These are phyloP conservation scores for Ceratotherium simum DNA, from an alignment of 2,113 vertebrate species.

Conservation along the genomic window DNA sequence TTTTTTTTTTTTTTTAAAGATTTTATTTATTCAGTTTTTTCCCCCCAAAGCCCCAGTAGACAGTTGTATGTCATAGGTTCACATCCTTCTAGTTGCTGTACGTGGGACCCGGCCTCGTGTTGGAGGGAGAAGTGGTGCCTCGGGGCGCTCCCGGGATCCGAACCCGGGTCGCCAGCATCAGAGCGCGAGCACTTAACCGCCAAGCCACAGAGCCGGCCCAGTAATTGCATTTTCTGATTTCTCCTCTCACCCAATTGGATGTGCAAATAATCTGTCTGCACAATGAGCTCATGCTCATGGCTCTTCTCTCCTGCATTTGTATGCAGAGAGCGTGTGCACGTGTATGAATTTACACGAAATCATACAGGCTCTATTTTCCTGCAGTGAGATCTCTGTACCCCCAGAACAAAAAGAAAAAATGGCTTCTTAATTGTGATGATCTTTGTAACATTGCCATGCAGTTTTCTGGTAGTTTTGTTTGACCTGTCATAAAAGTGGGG, in stretches of 20 bases:
- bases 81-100: too few relatives aligned
- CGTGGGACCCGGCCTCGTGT: too few relatives aligned
- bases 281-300: not conserved
- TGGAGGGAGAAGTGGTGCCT: too few relatives aligned
- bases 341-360: not conserved
- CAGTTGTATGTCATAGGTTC: too few relatives aligned
- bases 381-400: not conserved
- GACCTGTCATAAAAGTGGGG: not conserved
- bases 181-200: too few relatives aligned
- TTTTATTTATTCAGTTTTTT: too few relatives aligned
- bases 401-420: not conserved
- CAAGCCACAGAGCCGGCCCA: too few relatives aligned
- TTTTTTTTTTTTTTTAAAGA: too few relatives aligned
- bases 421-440: not conserved
- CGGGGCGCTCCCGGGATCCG: too few relatives aligned
- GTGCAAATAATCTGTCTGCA: slow-evolving; percentile 50
- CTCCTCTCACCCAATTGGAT: slow-evolving; percentile 53
- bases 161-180: too few relatives aligned
- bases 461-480: not conserved
- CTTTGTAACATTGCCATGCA: not conserved
- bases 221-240: slow-evolving; percentile 54
- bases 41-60: too few relatives aligned
- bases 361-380: not conserved
- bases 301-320: not conserved
- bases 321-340: not conserved